A percentile compares a stretch with the other conserved stretches of the same genome.
Conservation (phyloP, 1,140 invertebrate species). For the Arion vulgaris region DNA sequence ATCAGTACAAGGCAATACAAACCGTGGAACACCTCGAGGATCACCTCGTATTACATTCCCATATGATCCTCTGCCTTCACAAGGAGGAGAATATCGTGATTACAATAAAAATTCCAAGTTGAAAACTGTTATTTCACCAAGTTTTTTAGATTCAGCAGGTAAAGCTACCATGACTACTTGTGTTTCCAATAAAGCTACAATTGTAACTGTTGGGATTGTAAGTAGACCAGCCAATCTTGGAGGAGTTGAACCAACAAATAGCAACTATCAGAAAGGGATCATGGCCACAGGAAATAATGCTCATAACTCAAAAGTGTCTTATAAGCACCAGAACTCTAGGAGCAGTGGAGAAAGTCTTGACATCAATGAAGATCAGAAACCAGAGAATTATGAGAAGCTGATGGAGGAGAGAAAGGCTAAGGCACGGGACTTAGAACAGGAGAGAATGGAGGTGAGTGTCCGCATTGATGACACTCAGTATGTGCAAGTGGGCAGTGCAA, state of each 20-base stretch:
- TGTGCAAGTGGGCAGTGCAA: slow-evolving; percentile 59
- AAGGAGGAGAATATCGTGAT: slow-evolving; percentile 12
- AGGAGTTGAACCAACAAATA: neutral
- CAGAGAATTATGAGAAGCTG: slow-evolving; percentile 40
- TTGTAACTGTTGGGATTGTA: slow-evolving; percentile 63
- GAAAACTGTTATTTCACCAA: slow-evolving; percentile 58
- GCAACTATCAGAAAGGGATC: slow-evolving; percentile 9
- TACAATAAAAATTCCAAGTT: slow-evolving; percentile 33
- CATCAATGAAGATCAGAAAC: neutral
- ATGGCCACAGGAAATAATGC: slow-evolving; percentile 27
- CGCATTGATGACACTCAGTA: slow-evolving; percentile 65
- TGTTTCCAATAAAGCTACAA: slow-evolving; percentile 57
- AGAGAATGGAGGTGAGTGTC: slow-evolving; percentile 55
- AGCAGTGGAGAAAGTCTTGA: neutral
- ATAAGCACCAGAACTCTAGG: neutral
- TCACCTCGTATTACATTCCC: slow-evolving; percentile 39
- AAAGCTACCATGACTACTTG: slow-evolving; percentile 63
- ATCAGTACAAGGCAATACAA: neutral
- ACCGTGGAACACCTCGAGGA: neutral
- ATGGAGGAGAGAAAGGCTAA: slow-evolving; percentile 45
- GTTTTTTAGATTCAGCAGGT: slow-evolving; percentile 59
- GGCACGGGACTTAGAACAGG: slow-evolving; percentile 41
- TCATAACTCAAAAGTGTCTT: neutral
- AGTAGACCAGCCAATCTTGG: slow-evolving; percentile 38
- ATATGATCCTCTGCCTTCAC: slow-evolving; percentile 33